These are phyloP conservation scores for Tokudaia muenninki DNA, from an alignment of 2,797 vertebrate species.

Conservation along the genomic window DNA sequence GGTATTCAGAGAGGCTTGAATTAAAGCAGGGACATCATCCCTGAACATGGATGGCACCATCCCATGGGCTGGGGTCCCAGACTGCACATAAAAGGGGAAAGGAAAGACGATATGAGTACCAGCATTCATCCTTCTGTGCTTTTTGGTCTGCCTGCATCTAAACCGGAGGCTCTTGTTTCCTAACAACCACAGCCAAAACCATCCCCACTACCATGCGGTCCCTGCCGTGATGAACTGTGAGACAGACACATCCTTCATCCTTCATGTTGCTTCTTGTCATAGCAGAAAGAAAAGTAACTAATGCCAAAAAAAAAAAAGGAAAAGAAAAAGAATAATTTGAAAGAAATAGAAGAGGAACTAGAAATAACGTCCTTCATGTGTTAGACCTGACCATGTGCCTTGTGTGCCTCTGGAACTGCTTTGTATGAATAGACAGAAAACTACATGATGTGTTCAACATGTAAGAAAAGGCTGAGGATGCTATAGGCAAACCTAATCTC, in stretches of 20 bases:
- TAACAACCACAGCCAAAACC: too few species aligned
- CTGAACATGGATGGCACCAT: neutral
- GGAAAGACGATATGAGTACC: accelerated
- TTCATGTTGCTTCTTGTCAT: neutral
- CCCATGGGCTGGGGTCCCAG: neutral
- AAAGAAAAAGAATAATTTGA: neutral
- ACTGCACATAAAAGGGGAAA: neutral
- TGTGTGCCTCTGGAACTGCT: neutral
- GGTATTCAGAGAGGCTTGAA: neutral
- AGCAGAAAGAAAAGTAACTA: neutral
- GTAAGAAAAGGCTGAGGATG: neutral
- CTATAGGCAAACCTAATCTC: neutral
- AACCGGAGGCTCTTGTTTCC: neutral
- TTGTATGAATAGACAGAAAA: neutral
- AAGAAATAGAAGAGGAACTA: neutral
- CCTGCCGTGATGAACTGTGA: neutral
- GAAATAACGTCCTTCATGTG: too few species aligned
- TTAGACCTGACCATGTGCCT: too few species aligned
- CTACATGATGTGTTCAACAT: neutral
- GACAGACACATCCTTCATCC: neutral
- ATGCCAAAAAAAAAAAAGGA: neutral
- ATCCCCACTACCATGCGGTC: too few species aligned
- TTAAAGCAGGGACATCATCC: neutral
- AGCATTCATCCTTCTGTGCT: neutral
- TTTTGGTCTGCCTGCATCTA: neutral